Base-by-base conservation (phyloP, 2,113 vertebrate species). In the Rynchops niger region DNA sequence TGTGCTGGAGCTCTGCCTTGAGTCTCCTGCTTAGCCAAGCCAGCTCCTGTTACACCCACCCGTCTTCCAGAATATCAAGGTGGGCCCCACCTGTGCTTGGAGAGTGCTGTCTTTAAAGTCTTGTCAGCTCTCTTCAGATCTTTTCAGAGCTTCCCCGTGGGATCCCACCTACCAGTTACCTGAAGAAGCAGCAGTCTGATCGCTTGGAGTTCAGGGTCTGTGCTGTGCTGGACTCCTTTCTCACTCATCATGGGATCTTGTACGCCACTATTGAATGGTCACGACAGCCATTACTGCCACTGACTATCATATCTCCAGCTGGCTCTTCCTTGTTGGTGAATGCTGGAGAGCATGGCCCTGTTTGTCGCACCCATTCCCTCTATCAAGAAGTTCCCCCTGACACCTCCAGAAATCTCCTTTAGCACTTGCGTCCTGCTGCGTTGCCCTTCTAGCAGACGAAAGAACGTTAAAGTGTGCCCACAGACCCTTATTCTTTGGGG, bases 241-340 rank as follows among this genome's bases (percentile, higher is more conserved):
- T 66, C 36, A 36, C 26, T 56, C 12, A 10, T 34, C 9, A 12
- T 0, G 4, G 38, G 49, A 40, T 34, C 25, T 47, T 40, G 34
- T 34, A 32, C 14, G 20, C 13, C 32, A 8, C n/a, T 22, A 4
- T 17, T 49, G 6, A 0, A 3, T n/a, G 21, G 12, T 76, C 45
- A 12, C 32, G 63, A 15, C 21, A 83, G 15, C 40, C 36, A 3
- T 25, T 21, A 59, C 21, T 63, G 26, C 53, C 9, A 30, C 30
- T 2, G 2, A 6, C 40, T 56, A 4, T 34, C 30, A 6, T 7
- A 38, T n/a, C 15, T 8, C 26, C 16, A 55, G 1, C 27, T 9
- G 13, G 11, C 32, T 49, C 9, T 62, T 87, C 32, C 23, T 43
- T 56, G 59, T 50, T 14, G 0, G 21, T 47, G 52, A 82, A 38